Evolutionary conservation across 2,113 vertebrate species (phyloP).

Genomic region (Lepisosteus oculatus): DNA sequence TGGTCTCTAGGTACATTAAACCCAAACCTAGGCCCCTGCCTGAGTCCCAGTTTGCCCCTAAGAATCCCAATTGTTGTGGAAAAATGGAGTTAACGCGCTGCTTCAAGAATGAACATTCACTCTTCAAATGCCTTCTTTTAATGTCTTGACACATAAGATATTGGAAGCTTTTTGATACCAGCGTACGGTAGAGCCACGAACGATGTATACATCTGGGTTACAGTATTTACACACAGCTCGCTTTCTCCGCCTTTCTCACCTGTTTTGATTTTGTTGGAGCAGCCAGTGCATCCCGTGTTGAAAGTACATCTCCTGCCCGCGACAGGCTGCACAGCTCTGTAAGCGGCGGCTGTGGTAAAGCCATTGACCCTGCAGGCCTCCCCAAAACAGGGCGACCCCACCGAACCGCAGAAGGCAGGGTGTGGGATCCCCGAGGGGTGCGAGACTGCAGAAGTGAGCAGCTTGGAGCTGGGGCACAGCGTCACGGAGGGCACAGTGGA

Average conservation of each 20-base stretch:
- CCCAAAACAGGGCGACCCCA: constrained; percentile 72
- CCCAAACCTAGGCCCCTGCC: too few species aligned
- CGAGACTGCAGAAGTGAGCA: constrained; percentile 70
- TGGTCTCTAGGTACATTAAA: too few species aligned
- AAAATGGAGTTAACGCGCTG: too few species aligned
- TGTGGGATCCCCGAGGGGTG: constrained; percentile 78
- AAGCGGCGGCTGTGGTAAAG: constrained; percentile 66
- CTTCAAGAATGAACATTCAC: too few species aligned
- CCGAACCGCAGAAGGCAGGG: constrained; percentile 81
- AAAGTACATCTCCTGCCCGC: constrained; percentile 68
- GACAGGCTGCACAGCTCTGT: constrained; percentile 73
- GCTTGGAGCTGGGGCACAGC: constrained; percentile 67
- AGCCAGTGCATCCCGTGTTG: constrained; percentile 68
- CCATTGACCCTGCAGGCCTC: constrained; percentile 73
- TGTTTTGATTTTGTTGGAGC: constrained; percentile 81
- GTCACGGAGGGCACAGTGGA: constrained; percentile 70
- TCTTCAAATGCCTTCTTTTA: too few species aligned
- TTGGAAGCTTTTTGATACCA: too few species aligned
- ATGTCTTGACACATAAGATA: too few species aligned
- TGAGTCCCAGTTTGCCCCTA: too few species aligned
- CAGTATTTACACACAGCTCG: too few species aligned
- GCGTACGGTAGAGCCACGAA: too few species aligned
- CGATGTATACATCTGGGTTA: too few species aligned
- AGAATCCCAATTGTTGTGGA: too few species aligned
- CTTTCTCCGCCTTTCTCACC: constrained; percentile 60